Percentiles rank a stretch among this genome's conserved stretches.
phyloP scores from a whole-genome alignment of 53 echinoderm and acorn worm genomes.

The Antedon mediterranea region DNA sequence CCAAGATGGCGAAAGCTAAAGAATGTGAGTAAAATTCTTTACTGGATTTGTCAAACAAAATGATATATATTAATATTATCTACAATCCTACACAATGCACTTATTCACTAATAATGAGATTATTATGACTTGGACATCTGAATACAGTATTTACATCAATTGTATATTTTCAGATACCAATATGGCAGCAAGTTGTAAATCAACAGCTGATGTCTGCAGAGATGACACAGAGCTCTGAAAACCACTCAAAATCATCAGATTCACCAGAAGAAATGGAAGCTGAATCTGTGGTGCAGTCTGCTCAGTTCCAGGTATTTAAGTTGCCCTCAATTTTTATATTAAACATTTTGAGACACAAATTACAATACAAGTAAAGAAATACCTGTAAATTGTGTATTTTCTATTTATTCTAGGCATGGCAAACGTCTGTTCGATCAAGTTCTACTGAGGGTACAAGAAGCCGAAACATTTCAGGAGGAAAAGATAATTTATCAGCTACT shows the following conservation, averaged over 20 bases:
- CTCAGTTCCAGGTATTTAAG: background rate
- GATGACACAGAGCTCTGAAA: background rate
- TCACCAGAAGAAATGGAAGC: background rate
- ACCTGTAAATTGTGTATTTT: background rate
- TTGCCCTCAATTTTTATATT: no score
- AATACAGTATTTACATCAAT: no score
- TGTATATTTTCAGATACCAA: constrained; percentile 42
- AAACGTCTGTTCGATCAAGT: background rate
- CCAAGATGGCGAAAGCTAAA: no score
- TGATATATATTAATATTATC: no score
- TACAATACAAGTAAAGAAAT: no score
- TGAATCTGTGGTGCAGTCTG: background rate
- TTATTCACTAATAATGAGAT: no score
- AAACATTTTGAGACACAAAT: no score
- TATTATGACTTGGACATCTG: no score
- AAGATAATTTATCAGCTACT: background rate
- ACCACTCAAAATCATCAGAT: background rate
- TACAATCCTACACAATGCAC: no score
- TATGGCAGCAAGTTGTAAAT: constrained; percentile 49
- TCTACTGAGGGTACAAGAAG: background rate
- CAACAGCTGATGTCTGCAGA: constrained; percentile 5
- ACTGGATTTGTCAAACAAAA: no score
- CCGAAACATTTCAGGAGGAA: background rate
- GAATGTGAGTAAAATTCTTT: no score
- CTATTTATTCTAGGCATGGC: background rate